Base-by-base conservation (phyloP, 2,113 vertebrate species). In the Pogonocichla stellata region DNA sequence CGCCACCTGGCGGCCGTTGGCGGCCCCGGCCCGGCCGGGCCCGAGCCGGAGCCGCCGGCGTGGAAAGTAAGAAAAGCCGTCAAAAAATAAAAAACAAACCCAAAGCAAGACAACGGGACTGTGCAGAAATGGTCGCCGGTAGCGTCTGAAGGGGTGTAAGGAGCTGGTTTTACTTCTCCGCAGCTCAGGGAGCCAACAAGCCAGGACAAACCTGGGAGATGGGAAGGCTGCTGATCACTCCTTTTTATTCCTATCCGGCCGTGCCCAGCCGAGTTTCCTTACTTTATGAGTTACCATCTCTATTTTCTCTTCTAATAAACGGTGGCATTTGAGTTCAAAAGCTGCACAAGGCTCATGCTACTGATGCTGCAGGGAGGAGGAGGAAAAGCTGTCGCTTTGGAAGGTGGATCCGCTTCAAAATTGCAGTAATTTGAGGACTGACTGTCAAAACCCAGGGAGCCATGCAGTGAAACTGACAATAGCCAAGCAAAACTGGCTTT, bases 41-140 rank as follows among this genome's bases (percentile, higher is more conserved):
- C 34, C 31, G 15, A 4, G 6, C 14, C 2, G 54, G 5, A 4
- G 8, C 8, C 15, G 3, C 15, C 3, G 10, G 5, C 4, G 2
- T 4, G 54, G 33, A 22, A 54, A 25, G n/a, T 1, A 13, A 11
- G 51, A 6, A 19, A 20, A 50, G 13, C 7, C 4, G 3, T 36
- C 8, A 48, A 71, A 80, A 66, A 38, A 29, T 6, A 12, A 22
- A 47, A 51, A 16, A 34, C 5, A 9, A 42, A 25, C 29, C 6
- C 29, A 7, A 28, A 72, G 9, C 23, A 16, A 47, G 47, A 31
- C 23, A 19, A 3, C 3, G 5, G 4, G 5, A 1, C 9, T 13
- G 25, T 34, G 40, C 5, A 36, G 36, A 51, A 65, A 34, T 23
- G 5, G 14, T 48, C 19, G 5, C 4, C 14, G 4, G 48, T 4